Percentiles rank a stretch among this genome's conserved stretches.
Evolutionary conservation across 2,797 vertebrate species (phyloP).

Genomic region (Austrolebias charrua): DNA sequence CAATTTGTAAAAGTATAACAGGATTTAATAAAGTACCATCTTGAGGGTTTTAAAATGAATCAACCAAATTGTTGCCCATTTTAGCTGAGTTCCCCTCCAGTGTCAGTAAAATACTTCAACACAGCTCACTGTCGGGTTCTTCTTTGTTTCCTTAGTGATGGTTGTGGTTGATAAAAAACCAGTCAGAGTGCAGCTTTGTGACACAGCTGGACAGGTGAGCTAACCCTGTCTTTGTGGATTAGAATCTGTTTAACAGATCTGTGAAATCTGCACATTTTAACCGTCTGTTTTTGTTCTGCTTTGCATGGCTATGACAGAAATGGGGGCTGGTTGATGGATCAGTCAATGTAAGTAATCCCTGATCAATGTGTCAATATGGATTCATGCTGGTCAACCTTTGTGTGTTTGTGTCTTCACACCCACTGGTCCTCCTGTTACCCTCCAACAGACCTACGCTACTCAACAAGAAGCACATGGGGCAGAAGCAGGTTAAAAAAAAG

Average conservation of each 20-base stretch:
- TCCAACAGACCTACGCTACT: no score
- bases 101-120: background rate
- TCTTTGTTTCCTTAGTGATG: slow-evolving; percentile 44
- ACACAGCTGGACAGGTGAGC: slow-evolving; percentile 76
- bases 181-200: slow-evolving; percentile 74
- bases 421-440: slow-evolving; percentile 2
- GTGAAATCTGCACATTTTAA: no score
- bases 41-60: background rate
- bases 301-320: slow-evolving; percentile 45
- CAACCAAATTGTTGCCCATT: no score
- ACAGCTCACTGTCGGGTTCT: background rate
- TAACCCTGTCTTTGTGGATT: background rate
- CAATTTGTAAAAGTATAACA: no score
- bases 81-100: no score
- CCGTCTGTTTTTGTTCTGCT: background rate
- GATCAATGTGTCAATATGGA: slow-evolving; percentile 3
- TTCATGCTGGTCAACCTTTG: background rate
- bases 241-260: no score
- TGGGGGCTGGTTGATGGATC: slow-evolving; percentile 68
- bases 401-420: slow-evolving; percentile 25
- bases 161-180: slow-evolving; percentile 81
- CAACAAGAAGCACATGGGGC: no score
- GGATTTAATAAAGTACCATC: no score
- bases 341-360: slow-evolving; percentile 63
- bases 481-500: no score